Base-by-base conservation (phyloP, 2,888 invertebrate genomes). In the Capitulum mitella region DNA sequence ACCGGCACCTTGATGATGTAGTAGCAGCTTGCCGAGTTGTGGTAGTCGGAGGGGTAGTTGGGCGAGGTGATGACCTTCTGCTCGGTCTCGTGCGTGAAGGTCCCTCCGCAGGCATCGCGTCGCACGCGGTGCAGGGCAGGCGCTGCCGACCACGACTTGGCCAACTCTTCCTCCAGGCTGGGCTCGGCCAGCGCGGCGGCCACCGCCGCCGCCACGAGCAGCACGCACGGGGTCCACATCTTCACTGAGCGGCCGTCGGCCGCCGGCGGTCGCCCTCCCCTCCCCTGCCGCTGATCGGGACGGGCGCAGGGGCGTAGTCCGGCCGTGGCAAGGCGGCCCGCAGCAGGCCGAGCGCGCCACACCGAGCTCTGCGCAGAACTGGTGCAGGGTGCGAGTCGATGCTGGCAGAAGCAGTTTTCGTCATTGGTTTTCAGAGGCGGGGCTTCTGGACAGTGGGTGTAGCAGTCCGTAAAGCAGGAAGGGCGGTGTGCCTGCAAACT, bases 31-130 rank as follows among this genome's bases (percentile, higher is more conserved):
- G 48, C 46, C 32, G 76, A 46, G 76, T 76, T 76, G 19, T 76
- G 76, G 76, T 76, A 76, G 46, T 76, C 76, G 29, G 12, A 19
- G 3, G 76, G 76, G 46, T 76, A 76, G 76, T 76, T 76, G 46
- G 76, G 76, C 46, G 76, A 76, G 29, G 46, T 76, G 43, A 76
- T 48, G 26, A 76, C 46, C 76, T 76, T 76, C 29, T 46, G 16
- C 46, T 46, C 76, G 16, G 76, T 76, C 76, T 76, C 26, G 46
- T 76, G 76, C 29, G 43, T 43, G 46, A 29, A 76, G 14, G n/a
- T 0, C 0, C 76, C 76, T 3, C 76, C 76, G 76, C 76, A 76
- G 3, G 76, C 43, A 14, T 76, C 76, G 46, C 76, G 76, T 19
- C 74, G 37, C 26, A n/a, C n/a, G 40, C 74, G 74, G 74, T 74